Evolutionary conservation across 2,888 invertebrate genomes (phyloP).

Genomic region (Platerodrilus igneus): DNA sequence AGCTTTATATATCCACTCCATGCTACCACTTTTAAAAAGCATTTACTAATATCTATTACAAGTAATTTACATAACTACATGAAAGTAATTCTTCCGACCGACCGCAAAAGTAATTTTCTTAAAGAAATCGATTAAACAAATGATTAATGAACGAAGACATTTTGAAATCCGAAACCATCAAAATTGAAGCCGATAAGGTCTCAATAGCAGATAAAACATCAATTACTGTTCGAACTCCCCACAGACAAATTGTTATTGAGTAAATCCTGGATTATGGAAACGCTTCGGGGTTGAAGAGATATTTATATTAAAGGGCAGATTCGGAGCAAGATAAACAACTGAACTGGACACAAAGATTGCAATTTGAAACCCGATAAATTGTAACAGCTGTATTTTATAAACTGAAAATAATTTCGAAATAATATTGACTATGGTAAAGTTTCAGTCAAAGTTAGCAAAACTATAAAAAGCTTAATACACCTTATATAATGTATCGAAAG

Average conservation of each 20-base stretch:
- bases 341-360: slow-evolving; percentile 13
- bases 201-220: slow-evolving; percentile 37
- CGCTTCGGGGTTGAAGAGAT: slow-evolving; percentile 27
- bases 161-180: slow-evolving; percentile 18
- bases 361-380: no score
- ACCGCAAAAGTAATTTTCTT: slow-evolving; percentile 3
- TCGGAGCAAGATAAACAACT: slow-evolving; percentile 25
- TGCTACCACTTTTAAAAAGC: no score
- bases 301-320: slow-evolving; percentile 29
- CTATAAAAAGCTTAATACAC: no score
- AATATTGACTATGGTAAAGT: no score
- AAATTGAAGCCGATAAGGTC: slow-evolving; percentile 28
- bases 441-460: no score
- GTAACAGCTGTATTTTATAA: no score
- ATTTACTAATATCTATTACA: no score
- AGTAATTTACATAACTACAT: no score
- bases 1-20: no score
- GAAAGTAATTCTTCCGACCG: no score
- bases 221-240: slow-evolving; percentile 37
- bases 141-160: slow-evolving; percentile 16
- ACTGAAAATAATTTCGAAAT: no score
- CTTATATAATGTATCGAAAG: no score
- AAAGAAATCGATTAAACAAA: not conserved
- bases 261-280: slow-evolving; percentile 42
- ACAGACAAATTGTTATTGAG: slow-evolving; percentile 43